These are phyloP conservation scores for Eublepharis macularius DNA, from an alignment of 2,113 vertebrate genomes.

Conservation along the genomic window DNA sequence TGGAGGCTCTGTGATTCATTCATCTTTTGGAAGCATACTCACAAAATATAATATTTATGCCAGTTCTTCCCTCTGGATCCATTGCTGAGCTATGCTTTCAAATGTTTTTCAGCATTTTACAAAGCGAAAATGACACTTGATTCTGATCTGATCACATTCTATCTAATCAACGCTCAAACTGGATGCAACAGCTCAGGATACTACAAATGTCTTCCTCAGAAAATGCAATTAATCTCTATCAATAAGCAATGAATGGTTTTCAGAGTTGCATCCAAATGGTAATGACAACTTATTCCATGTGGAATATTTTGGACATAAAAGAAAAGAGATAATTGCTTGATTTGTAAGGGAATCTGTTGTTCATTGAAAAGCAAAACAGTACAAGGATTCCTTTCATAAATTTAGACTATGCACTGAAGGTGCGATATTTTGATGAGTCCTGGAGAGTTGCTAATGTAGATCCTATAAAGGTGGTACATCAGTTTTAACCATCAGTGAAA, in stretches of 20 bases:
- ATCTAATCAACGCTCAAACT: background rate
- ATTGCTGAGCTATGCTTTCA: background rate
- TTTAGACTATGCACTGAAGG: background rate
- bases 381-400: background rate
- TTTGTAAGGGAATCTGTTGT: background rate
- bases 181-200: background rate
- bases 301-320: constrained; percentile 37
- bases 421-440: background rate
- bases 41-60: background rate
- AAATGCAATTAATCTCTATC: constrained; percentile 11
- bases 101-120: background rate
- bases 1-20: background rate
- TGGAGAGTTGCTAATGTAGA: background rate
- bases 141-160: background rate
- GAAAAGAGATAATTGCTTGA: constrained; percentile 22
- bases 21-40: too few relatives aligned
- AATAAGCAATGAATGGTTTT: constrained; percentile 23
- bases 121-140: background rate
- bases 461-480: background rate
- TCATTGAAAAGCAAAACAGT: constrained; percentile 32
- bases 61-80: background rate
- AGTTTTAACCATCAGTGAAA: background rate
- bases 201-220: background rate
- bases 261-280: constrained; percentile 14
- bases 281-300: constrained; percentile 19